Evolutionary conservation across 1,140 invertebrate genomes (phyloP), one percentile per base, ranked within the genome.

Genomic region (Batillaria attramentaria): DNA sequence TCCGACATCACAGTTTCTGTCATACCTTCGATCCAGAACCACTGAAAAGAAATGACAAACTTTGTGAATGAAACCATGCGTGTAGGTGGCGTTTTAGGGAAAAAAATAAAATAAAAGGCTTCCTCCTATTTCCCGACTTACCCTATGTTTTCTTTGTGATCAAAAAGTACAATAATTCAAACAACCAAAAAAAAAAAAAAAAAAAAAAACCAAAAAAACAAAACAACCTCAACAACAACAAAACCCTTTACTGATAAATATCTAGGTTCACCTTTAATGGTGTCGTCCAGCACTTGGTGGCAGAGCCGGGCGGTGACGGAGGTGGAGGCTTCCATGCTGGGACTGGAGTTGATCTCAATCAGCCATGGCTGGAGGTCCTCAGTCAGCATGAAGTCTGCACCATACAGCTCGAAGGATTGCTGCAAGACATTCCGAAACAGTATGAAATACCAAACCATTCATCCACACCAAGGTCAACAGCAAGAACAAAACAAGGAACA

Each of bases 301-400:
- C 97, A 98, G 84, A 99, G 92, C 76, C 95, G 91, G 0, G 95
- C 94, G 0, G 97, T 98, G 0, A 98, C 96, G 79, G 94, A 95
- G 0, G 97, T 98, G 1, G 95, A 96, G 16, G 95, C 93, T 43
- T 96, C 95, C 92, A 99, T 94, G 86, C 96, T 96, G 0, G 97
- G 97, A 91, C 96, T 96, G 10, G 95, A 97, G 89, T 98, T 98
- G 79, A 99, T 98, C 90, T 99, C 97, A 81, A 99, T 96, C 0
- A 98, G 91, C 96, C 96, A 98, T 0, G 96, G 96, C 70, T 94
- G 94, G 83, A 95, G 96, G 89, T 98, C 96, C 79, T 97, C 95
- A 75, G 95, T 95, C 16, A 94, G 85, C 95, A 98, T 97, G 88
- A 98, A 98, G 91, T 98, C 97, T 2, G 97, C 97, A 57, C 97